Evolutionary conservation across 2,113 vertebrate genomes (phyloP).

Genomic region (Macaca fascicularis): T2T-MFA8v1.1 NC_088376.1:87409001-87409500

Average conservation of each 20-base stretch:
- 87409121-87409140: neutral
- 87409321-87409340: neutral
- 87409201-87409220: neutral
- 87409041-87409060: neutral
- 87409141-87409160: neutral
- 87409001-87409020: neutral
- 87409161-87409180: neutral
- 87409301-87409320: neutral
- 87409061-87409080: neutral
- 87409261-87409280: neutral
- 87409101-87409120: neutral
- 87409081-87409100: neutral
- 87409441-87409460: neutral
- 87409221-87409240: neutral
- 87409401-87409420: slow-evolving; percentile 13
- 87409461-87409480: slow-evolving; percentile 40
- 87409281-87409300: neutral
- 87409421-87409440: slow-evolving; percentile 2
- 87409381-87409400: slow-evolving; percentile 7
- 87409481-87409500: slow-evolving; percentile 62
- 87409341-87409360: neutral
- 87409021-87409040: neutral
- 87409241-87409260: neutral
- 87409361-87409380: neutral
- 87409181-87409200: neutral